phyloP scores from a whole-genome alignment of 2,888 invertebrate species.

The Scaptomyza reducta region DNA sequence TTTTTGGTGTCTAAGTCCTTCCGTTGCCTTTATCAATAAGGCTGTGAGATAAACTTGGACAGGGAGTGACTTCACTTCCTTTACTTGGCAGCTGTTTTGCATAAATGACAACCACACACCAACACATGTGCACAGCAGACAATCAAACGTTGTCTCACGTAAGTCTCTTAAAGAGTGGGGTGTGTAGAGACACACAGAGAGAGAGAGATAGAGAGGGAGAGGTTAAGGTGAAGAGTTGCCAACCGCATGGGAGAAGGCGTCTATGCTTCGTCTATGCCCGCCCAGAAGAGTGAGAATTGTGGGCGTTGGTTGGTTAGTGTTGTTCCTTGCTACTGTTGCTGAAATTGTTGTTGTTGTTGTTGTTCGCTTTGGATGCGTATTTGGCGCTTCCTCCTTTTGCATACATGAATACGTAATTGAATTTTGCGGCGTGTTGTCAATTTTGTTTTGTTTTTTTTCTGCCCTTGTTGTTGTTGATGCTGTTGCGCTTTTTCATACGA shows the following conservation, averaged over 20 bases:
- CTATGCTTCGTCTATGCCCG: conserved; percentile 51
- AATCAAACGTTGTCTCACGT: conserved; percentile 63
- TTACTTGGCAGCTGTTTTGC: conserved; percentile 75
- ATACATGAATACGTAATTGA: conserved; percentile 79
- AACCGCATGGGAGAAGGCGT: conserved; percentile 57
- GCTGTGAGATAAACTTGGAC: conserved; percentile 68
- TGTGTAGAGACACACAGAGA: background rate
- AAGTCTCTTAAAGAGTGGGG: background rate
- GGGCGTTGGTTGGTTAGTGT: conserved; percentile 37
- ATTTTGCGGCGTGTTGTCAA: conserved; percentile 78
- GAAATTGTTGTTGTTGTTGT: conserved; percentile 14
- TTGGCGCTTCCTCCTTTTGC: conserved; percentile 74
- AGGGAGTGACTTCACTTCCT: conserved; percentile 64
- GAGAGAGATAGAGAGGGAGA: background rate
- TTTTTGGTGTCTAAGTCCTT: conserved; percentile 72
- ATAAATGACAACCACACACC: conserved; percentile 66
- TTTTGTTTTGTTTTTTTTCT: conserved; percentile 70
- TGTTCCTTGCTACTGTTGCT: conserved; percentile 31
- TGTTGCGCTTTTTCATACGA: conserved; percentile 52
- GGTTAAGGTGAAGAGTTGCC: conserved; percentile 33
- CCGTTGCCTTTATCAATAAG: conserved; percentile 74
- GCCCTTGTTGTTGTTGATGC: conserved; percentile 26
- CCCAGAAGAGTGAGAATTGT: conserved; percentile 39
- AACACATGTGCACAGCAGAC: conserved; percentile 38
- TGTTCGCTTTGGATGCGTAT: conserved; percentile 57